These are phyloP conservation scores for Potamilus streckersoni DNA, from an alignment of 1,140 invertebrate species.

Conservation along the genomic window DNA sequence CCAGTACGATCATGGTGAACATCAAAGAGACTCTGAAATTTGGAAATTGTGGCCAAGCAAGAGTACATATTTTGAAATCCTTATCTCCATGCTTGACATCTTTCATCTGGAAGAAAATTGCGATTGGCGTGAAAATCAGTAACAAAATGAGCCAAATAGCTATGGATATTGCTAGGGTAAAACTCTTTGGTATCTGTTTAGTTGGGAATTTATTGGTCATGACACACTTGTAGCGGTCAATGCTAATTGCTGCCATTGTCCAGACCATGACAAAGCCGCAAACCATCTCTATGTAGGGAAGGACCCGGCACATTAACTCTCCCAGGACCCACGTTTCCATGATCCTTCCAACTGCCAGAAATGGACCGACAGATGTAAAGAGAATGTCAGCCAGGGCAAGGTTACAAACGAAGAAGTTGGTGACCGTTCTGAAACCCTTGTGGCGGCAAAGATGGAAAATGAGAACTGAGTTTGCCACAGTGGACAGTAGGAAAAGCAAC, in stretches of 20 bases:
- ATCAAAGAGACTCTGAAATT: constrained; percentile 33
- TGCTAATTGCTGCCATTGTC: constrained; percentile 58
- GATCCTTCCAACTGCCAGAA: constrained; percentile 47
- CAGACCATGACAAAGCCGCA: constrained; percentile 54
- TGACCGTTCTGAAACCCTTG: constrained; percentile 41
- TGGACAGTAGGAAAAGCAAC: constrained; percentile 55
- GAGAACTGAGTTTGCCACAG: constrained; percentile 49
- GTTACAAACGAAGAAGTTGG: constrained; percentile 56
- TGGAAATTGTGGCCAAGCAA: constrained; percentile 46
- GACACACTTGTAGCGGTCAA: constrained; percentile 55
- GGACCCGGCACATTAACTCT: constrained; percentile 39
- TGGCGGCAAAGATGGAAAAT: constrained; percentile 39
- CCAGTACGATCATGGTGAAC: constrained; percentile 33
- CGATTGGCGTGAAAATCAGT: constrained; percentile 38
- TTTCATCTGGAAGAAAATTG: constrained; percentile 46
- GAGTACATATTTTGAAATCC: constrained; percentile 47
- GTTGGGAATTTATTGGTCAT: constrained; percentile 13
- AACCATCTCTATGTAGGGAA: constrained; percentile 45
- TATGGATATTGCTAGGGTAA: constrained; percentile 31
- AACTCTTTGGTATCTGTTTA: constrained; percentile 31
- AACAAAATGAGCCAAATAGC: constrained; percentile 46
- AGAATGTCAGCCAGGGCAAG: constrained; percentile 52
- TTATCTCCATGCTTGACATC: constrained; percentile 27
- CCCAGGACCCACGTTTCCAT: constrained; percentile 52
- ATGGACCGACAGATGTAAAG: constrained; percentile 43